Percentiles rank a stretch among this genome's conserved stretches.
These are phyloP conservation scores for Cephalopterus ornatus DNA, from an alignment of 2,113 vertebrate species.

Conservation along the genomic window DNA sequence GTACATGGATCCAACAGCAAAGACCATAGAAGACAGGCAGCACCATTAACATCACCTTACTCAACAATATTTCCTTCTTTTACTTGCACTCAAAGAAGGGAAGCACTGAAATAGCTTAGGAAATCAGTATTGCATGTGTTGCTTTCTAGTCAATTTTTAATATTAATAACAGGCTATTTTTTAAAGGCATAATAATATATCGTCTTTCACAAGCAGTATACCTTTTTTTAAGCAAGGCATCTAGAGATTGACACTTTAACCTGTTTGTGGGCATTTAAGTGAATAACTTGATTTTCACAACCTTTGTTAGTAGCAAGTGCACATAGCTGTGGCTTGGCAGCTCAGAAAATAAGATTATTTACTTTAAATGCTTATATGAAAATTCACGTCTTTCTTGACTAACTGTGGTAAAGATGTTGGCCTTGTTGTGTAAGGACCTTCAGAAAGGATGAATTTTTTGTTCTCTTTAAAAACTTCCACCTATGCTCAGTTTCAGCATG, in stretches of 20 bases:
- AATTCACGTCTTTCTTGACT: neutral
- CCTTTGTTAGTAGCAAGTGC: neutral
- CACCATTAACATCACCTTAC: neutral
- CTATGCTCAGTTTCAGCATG: neutral
- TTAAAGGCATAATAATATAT: neutral
- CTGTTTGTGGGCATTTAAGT: neutral
- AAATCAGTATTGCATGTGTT: neutral
- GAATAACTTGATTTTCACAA: neutral
- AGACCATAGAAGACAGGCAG: neutral
- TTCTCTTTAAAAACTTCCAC: neutral
- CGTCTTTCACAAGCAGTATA: neutral
- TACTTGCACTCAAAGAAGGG: neutral
- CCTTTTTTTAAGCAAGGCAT: neutral
- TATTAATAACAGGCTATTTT: neutral
- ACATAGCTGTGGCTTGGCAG: neutral
- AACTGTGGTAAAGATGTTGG: neutral
- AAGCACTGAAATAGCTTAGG: neutral
- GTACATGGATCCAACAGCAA: neutral
- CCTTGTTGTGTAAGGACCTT: neutral
- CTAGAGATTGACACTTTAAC: neutral
- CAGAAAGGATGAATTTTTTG: neutral
- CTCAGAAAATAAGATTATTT: neutral
- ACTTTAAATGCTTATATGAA: neutral
- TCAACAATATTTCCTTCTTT: neutral
- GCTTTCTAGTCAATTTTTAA: neutral